Evolutionary conservation across 2,797 vertebrate species (phyloP).

Genomic region (Nyctalus aviator): DNA sequence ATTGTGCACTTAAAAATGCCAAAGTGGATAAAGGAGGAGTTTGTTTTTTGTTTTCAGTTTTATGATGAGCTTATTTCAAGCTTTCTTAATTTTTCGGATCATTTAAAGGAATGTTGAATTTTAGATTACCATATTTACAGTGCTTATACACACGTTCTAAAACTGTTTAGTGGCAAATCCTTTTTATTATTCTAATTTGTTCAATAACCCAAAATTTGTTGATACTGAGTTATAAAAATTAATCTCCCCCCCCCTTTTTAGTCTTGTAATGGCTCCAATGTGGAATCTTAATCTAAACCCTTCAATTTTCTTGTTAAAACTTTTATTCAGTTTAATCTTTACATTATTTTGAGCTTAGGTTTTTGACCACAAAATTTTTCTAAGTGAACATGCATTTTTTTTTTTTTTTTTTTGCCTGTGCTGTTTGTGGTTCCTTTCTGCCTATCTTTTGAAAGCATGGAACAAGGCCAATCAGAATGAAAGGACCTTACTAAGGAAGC

Average conservation of each 20-base stretch:
- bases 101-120: conserved; percentile 53
- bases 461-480: not conserved
- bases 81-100: conserved; percentile 41
- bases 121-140: not conserved
- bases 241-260: not conserved
- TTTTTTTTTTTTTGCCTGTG: not conserved
- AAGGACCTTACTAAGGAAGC: not conserved
- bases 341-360: conserved; percentile 42
- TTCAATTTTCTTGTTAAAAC: not conserved
- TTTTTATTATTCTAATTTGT: conserved; percentile 55
- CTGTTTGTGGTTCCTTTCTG: conserved; percentile 6
- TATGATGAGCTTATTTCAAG: conserved; percentile 47
- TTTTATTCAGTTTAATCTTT: conserved; percentile 34
- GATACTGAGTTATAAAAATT: not conserved
- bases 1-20: conserved; percentile 54
- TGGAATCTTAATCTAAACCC: not conserved
- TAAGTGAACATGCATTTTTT: conserved; percentile 7
- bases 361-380: conserved; percentile 30
- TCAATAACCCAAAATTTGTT: conserved; percentile 33
- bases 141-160: not conserved
- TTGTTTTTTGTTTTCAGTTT: conserved; percentile 46
- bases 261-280: not conserved
- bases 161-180: not conserved
- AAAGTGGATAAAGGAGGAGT: not conserved
- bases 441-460: conserved; percentile 13